Evolutionary conservation across 2,888 invertebrate genomes (phyloP).

Genomic region (Steinernema scapterisci): DNA sequence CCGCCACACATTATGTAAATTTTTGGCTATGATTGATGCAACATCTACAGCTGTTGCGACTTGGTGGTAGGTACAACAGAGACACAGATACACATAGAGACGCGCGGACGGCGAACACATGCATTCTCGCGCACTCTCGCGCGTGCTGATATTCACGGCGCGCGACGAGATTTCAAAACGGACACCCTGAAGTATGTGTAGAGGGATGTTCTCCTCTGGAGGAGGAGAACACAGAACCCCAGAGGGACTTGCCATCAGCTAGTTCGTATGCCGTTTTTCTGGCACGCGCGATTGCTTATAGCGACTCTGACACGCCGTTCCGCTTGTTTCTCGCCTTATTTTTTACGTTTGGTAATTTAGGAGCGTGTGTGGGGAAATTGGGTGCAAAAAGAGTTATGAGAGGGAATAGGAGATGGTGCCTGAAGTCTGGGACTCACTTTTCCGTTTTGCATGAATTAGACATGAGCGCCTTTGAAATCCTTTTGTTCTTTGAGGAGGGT

Average conservation of each 20-base stretch:
- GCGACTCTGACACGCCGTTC: not conserved
- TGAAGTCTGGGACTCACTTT: too few species aligned
- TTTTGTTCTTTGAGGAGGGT: not conserved
- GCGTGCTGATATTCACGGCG: not conserved
- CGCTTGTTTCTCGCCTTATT: slow-evolving; percentile 8
- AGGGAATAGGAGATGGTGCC: too few species aligned
- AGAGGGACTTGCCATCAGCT: slow-evolving; percentile 18
- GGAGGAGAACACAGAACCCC: not conserved
- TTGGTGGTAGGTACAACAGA: slow-evolving; percentile 20
- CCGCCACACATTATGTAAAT: slow-evolving; percentile 24
- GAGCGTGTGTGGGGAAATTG: too few species aligned
- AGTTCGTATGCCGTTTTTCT: slow-evolving; percentile 27
- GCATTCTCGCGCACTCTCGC: not conserved
- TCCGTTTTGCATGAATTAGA: too few species aligned
- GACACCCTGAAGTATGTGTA: not conserved
- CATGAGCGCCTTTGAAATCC: not conserved
- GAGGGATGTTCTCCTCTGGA: not conserved
- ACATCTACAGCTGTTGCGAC: slow-evolving; percentile 4
- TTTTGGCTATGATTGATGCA: not conserved
- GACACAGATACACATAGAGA: too few species aligned
- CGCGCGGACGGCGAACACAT: too few species aligned
- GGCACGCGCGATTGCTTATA: slow-evolving; percentile 8
- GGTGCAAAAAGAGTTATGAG: too few species aligned
- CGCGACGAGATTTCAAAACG: too few species aligned
- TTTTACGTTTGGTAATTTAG: not conserved